Percentiles rank a stretch among this genome's conserved stretches.
phyloP scores from a whole-genome alignment of 1,140 invertebrate genomes.

The Bicyclus anynana region DNA sequence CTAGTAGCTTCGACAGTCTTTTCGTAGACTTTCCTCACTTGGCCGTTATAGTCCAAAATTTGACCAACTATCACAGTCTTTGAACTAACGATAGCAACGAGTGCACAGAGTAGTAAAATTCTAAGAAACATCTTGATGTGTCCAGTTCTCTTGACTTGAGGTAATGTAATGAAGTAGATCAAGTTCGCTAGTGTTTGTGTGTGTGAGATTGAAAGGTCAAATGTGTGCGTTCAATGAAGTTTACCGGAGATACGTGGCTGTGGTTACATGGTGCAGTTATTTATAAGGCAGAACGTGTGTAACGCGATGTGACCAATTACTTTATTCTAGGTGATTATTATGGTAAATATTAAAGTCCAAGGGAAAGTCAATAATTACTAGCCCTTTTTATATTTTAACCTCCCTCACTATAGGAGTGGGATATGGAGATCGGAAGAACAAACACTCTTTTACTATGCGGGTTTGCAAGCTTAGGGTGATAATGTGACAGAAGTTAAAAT shows the following conservation, averaged over 20 bases:
- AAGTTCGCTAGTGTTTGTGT: neutral
- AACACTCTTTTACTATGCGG: no score
- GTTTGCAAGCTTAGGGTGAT: no score
- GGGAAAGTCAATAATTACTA: no score
- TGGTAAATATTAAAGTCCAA: no score
- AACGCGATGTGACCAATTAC: no score
- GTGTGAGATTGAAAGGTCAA: slow-evolving; percentile 4
- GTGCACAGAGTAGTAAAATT: slow-evolving; percentile 17
- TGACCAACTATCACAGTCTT: slow-evolving; percentile 56
- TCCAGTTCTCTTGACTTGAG: slow-evolving; percentile 3
- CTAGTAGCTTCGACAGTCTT: slow-evolving; percentile 35
- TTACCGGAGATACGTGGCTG: neutral
- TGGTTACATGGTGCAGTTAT: slow-evolving; percentile 9
- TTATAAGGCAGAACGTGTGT: no score
- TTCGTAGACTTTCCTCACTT: slow-evolving; percentile 49
- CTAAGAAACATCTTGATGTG: slow-evolving; percentile 25
- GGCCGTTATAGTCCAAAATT: slow-evolving; percentile 40
- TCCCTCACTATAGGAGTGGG: no score
- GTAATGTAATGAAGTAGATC: slow-evolving; percentile 5
- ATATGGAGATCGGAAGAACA: no score
- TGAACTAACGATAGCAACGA: slow-evolving; percentile 6
- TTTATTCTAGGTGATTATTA: no score
- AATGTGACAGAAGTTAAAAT: no score
- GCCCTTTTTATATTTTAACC: no score
- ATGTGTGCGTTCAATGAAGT: slow-evolving; percentile 9